A percentile compares a stretch with the other conserved stretches of the same genome.
Evolutionary conservation across 2,113 vertebrate genomes (phyloP).

Genomic region (Thamnaconus septentrionalis): DNA sequence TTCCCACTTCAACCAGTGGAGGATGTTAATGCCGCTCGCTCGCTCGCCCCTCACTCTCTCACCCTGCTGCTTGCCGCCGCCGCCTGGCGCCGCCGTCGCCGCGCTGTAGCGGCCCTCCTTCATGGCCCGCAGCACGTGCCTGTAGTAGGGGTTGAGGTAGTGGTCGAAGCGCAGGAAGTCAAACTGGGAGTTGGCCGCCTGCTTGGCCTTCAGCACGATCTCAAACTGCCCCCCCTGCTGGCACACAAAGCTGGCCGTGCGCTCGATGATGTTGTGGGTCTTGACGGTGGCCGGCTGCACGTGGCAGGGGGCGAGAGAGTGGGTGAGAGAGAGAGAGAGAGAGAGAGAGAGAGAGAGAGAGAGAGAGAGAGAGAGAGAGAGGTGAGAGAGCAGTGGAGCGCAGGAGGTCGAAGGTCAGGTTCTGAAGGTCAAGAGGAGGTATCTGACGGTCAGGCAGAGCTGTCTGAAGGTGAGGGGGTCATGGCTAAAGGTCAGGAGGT

Average conservation of each 20-base stretch:
- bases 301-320: slow-evolving; percentile 27
- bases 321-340: no score
- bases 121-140: slow-evolving; percentile 93
- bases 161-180: slow-evolving; percentile 98
- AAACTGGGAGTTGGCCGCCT: slow-evolving; percentile 94
- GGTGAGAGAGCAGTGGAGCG: no score
- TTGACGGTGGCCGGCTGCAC: slow-evolving; percentile 92
- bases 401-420: neutral
- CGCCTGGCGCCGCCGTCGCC: slow-evolving; percentile 68
- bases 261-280: slow-evolving; percentile 96
- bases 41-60: slow-evolving; percentile 32
- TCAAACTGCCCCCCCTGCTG: slow-evolving; percentile 97
- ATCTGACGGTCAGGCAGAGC: no score
- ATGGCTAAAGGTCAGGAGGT: no score
- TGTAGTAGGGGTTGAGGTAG: slow-evolving; percentile 99
- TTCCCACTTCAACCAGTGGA: no score
- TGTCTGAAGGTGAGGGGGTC: no score
- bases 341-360: neutral
- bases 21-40: no score
- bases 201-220: slow-evolving; percentile 97
- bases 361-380: neutral
- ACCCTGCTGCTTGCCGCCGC: slow-evolving; percentile 80
- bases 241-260: slow-evolving; percentile 94
- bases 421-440: no score
- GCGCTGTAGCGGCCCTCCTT: slow-evolving; percentile 90